Conservation (phyloP, 2,797 vertebrate genomes). For the Siniperca undulata region DNA sequence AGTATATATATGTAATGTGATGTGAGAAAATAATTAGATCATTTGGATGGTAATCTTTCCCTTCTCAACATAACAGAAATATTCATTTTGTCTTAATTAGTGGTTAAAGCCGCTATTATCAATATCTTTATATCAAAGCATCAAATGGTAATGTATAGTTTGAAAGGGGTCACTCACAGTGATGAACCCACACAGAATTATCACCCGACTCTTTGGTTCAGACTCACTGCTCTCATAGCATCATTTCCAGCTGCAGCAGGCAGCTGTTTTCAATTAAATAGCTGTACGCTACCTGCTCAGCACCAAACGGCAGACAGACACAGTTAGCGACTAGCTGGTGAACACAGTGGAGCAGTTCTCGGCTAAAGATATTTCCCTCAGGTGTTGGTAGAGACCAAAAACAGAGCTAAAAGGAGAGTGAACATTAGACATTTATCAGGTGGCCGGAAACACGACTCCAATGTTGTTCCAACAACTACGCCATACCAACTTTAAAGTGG, state of each 20-base stretch:
- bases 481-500: too few species aligned
- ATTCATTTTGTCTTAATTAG: background rate
- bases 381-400: too few species aligned
- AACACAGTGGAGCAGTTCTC: too few species aligned
- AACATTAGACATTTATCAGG: too few species aligned
- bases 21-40: background rate
- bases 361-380: too few species aligned
- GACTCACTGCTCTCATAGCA: background rate
- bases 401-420: too few species aligned
- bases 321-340: background rate
- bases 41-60: background rate
- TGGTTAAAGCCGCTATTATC: background rate
- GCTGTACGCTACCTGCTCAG: background rate
- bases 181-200: background rate
- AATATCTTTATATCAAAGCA: background rate
- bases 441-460: too few species aligned
- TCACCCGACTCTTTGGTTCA: background rate
- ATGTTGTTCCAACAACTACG: too few species aligned
- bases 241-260: background rate
- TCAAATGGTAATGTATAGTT: too few species aligned
- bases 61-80: background rate
- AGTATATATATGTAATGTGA: background rate
- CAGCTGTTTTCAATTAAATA: too few species aligned
- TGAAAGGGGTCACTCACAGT: background rate
- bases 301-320: background rate